These are phyloP conservation scores for Tychaedon coryphoeus DNA, from an alignment of 2,113 vertebrate genomes.

Conservation along the genomic window DNA sequence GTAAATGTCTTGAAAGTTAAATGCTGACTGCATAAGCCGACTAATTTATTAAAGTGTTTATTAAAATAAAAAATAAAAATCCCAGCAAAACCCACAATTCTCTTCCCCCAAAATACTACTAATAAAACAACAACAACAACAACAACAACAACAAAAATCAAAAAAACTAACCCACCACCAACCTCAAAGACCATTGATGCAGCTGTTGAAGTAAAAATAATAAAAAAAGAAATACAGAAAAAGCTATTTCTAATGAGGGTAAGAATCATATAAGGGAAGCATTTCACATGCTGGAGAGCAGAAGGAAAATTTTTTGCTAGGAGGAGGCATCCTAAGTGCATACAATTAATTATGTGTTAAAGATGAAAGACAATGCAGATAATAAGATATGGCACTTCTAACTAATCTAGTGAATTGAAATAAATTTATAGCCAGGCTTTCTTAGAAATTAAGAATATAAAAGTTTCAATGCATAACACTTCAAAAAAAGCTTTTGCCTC, in stretches of 20 bases:
- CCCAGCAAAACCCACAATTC: rapidly evolving
- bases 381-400: not conserved
- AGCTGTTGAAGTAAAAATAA: not conserved
- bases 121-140: not conserved
- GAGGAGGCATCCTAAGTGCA: not conserved
- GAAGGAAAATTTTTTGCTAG: not conserved
- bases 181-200: not conserved
- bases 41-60: not conserved
- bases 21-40: not conserved
- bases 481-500: not conserved
- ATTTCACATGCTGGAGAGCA: not conserved
- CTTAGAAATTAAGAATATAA: not conserved
- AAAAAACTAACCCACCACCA: not conserved
- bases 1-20: not conserved
- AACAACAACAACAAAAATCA: not conserved
- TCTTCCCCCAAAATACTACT: not conserved
- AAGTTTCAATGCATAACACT: not conserved
- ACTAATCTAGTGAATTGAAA: not conserved
- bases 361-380: not conserved
- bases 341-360: not conserved
- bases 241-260: not conserved
- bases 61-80: not conserved
- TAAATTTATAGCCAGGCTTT: not conserved
- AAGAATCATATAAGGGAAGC: not conserved
- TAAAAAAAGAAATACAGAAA: not conserved